A percentile compares a stretch with the other conserved stretches of the same genome.
These are phyloP conservation scores for Tryphoninae sp. DNA, from an alignment of 2,888 invertebrate genomes.

Conservation along the genomic window DNA sequence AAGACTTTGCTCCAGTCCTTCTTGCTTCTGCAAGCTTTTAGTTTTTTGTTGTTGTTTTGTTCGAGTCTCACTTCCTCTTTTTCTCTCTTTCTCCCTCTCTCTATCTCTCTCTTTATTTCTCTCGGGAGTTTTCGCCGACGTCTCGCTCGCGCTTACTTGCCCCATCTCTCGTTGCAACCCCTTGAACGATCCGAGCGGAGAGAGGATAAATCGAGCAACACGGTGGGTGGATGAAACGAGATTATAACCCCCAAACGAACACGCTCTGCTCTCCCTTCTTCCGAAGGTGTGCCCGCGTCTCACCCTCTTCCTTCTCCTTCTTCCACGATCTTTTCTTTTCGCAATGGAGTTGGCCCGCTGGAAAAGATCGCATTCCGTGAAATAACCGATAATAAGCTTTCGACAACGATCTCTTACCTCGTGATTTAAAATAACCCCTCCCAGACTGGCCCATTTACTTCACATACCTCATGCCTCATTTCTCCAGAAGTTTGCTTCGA, in stretches of 20 bases:
- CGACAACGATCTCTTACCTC: constrained; percentile 44
- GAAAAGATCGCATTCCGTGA: constrained; percentile 13
- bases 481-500: constrained; percentile 9
- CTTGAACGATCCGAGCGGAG: constrained; percentile 7
- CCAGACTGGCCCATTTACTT: background rate
- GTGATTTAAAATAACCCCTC: background rate
- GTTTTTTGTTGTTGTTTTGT: constrained; percentile 14
- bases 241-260: constrained; percentile 49
- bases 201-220: constrained; percentile 20
- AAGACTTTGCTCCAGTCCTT: background rate
- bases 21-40: constrained; percentile 29
- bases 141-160: constrained; percentile 15
- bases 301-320: background rate
- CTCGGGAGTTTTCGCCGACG: background rate
- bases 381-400: constrained; percentile 54
- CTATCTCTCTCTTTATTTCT: constrained; percentile 19
- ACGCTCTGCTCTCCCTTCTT: constrained; percentile 28
- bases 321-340: background rate
- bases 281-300: constrained; percentile 6
- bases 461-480: background rate
- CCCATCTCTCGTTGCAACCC: background rate
- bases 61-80: background rate
- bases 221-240: constrained; percentile 42
- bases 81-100: constrained; percentile 1
- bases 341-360: background rate